Evolutionary conservation across 2,113 vertebrate species (phyloP).

Genomic region (Carassius gibelio): DNA sequence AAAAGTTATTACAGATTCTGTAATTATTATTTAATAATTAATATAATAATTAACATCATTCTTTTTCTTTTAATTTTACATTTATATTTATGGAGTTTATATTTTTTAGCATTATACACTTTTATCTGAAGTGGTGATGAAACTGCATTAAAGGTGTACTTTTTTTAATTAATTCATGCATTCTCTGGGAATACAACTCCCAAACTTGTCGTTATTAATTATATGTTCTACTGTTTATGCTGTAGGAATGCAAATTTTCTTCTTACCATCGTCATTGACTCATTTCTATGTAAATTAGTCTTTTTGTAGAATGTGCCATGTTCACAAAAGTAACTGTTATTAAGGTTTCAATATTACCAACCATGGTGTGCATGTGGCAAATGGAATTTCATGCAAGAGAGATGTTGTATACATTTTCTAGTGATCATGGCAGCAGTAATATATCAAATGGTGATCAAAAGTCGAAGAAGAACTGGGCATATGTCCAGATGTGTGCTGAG

Average conservation of each 20-base stretch:
- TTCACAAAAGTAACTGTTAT: background rate
- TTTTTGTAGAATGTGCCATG: background rate
- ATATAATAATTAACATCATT: too few relatives aligned
- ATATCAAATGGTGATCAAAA: background rate
- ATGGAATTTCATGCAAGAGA: background rate
- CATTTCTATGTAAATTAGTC: background rate
- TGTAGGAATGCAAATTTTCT: background rate
- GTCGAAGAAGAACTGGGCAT: background rate
- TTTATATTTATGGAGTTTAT: too few relatives aligned
- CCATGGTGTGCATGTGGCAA: background rate
- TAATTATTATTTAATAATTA: too few relatives aligned
- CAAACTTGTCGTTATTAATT: too few relatives aligned
- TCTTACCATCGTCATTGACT: background rate
- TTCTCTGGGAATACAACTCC: too few relatives aligned
- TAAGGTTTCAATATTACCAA: background rate
- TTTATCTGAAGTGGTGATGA: too few relatives aligned
- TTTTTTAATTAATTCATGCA: too few relatives aligned
- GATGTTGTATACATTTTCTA: background rate
- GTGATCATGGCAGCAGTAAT: constrained; percentile 12
- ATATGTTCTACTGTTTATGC: too few relatives aligned
- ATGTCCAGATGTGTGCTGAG: background rate
- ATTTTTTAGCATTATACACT: too few relatives aligned
- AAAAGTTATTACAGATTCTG: too few relatives aligned
- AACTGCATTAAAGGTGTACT: too few relatives aligned
- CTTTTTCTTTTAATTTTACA: too few relatives aligned